phyloP scores from a whole-genome alignment of 2,113 vertebrate species.

The Lipotes vexillifer region DNA sequence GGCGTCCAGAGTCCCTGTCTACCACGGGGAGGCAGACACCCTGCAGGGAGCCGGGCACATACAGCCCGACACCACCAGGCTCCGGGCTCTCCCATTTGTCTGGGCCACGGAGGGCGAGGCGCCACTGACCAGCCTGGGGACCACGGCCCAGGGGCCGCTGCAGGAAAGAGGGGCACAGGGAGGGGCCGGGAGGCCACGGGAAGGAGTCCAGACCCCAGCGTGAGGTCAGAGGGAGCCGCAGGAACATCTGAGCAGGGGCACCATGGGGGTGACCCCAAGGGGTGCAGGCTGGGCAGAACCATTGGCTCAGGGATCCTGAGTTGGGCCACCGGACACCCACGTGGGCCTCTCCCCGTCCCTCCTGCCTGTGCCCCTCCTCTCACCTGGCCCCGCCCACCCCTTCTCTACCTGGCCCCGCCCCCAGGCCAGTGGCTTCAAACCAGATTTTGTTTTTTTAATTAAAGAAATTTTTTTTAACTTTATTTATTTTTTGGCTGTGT shows the following conservation, averaged over 20 bases:
- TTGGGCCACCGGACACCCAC: background rate
- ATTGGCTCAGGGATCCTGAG: background rate
- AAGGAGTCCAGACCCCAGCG: background rate
- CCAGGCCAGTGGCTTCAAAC: background rate
- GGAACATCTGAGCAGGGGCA: background rate
- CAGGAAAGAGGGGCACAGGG: accelerated
- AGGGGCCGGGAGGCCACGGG: background rate
- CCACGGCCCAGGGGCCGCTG: background rate
- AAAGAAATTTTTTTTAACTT: too few relatives aligned
- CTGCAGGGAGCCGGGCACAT: background rate
- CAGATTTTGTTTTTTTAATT: background rate
- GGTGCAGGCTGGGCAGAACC: background rate
- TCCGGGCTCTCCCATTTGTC: background rate
- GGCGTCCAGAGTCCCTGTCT: background rate
- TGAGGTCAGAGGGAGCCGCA: background rate
- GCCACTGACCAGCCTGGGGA: accelerated
- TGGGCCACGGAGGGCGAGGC: background rate
- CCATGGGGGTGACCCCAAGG: accelerated
- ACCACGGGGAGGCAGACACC: background rate
- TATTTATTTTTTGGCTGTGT: too few relatives aligned
- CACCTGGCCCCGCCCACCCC: background rate
- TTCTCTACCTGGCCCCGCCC: background rate
- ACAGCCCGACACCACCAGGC: background rate
- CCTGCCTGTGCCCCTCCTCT: background rate
- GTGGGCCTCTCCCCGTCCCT: background rate